Evolutionary conservation across 1,140 invertebrate genomes (phyloP).

Genomic region (Cecropterus lyciades): DNA sequence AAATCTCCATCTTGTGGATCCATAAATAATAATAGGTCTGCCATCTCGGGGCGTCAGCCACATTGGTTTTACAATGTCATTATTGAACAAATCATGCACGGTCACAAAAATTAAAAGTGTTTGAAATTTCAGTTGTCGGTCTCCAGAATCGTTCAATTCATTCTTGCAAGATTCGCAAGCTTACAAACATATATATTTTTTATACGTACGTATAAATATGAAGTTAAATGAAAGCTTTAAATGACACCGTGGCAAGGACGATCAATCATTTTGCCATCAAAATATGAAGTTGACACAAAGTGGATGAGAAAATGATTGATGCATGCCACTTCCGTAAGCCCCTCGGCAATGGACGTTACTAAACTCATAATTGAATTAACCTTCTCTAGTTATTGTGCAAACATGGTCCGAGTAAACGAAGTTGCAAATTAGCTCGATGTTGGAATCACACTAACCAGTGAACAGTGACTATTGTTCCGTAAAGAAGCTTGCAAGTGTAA

Average conservation of each 20-base stretch:
- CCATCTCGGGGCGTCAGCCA: no score
- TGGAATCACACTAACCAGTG: not conserved
- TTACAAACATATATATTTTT: no score
- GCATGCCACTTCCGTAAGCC: slow-evolving; percentile 55
- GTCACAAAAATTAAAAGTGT: no score
- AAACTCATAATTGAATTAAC: slow-evolving; percentile 49
- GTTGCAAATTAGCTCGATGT: slow-evolving; percentile 24
- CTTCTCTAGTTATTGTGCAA: slow-evolving; percentile 33
- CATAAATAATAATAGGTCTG: no score
- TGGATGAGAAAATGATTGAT: slow-evolving; percentile 79
- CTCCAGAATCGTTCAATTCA: no score
- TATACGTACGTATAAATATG: no score
- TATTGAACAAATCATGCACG: no score
- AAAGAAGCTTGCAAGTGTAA: not conserved
- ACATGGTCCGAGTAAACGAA: slow-evolving; percentile 23
- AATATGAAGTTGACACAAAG: slow-evolving; percentile 78
- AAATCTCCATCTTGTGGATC: no score
- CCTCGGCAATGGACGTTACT: slow-evolving; percentile 54
- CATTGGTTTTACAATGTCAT: no score
- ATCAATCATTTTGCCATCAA: slow-evolving; percentile 76
- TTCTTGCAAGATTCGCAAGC: no score
- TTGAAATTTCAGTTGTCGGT: no score
- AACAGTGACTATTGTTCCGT: slow-evolving; percentile 1
- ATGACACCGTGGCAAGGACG: slow-evolving; percentile 47
- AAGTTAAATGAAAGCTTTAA: no score